Evolutionary conservation across 2,113 vertebrate species (phyloP).

Genomic region (Plecotus auritus): DNA sequence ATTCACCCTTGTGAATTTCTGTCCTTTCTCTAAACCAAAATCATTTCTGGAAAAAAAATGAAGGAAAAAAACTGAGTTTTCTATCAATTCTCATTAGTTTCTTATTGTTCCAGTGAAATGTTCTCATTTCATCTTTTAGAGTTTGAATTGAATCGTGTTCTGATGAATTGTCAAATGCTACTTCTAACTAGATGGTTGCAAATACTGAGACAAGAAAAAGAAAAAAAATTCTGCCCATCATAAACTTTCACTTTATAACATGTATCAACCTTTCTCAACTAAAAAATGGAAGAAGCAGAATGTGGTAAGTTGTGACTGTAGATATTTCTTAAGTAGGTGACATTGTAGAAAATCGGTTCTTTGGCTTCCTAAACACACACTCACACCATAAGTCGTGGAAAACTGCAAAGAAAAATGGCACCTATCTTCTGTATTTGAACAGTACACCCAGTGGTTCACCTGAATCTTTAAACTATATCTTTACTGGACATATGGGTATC

Average conservation of each 20-base stretch:
- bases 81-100: neutral
- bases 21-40: neutral
- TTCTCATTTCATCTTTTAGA: constrained; percentile 14
- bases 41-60: neutral
- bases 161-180: neutral
- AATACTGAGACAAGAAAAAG: neutral
- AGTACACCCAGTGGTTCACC: neutral
- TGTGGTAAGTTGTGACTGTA: neutral
- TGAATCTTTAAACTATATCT: neutral
- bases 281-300: neutral
- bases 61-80: neutral
- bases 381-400: neutral
- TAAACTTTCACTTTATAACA: neutral
- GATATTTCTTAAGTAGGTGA: neutral
- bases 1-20: neutral
- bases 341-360: neutral
- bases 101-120: neutral
- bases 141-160: neutral
- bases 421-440: neutral
- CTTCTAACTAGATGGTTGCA: neutral
- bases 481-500: neutral
- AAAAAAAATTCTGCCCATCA: neutral
- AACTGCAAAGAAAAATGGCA: neutral
- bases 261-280: neutral
- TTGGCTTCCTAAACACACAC: neutral